phyloP scores from a whole-genome alignment of 2,888 invertebrate species.

The Amphipyra berbera region DNA sequence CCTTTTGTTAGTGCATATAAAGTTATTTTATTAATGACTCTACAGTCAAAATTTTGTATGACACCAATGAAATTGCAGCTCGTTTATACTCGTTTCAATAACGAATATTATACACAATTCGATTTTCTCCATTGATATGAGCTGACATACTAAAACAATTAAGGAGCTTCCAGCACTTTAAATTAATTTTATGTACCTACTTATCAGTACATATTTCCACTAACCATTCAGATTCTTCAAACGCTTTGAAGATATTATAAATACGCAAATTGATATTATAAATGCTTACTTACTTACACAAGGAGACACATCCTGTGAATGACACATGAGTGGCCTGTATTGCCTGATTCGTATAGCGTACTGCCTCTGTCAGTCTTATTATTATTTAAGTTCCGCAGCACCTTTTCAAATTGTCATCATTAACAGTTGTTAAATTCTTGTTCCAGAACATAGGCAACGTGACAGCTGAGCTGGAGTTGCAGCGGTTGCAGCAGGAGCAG shows the following conservation, averaged over 20 bases:
- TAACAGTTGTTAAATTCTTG: conserved; percentile 43
- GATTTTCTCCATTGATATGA: not conserved
- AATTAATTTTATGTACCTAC: not conserved
- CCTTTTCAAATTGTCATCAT: too few relatives aligned
- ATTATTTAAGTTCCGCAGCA: too few relatives aligned
- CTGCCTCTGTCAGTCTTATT: too few relatives aligned
- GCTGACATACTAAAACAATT: conserved; percentile 1
- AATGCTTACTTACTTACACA: too few relatives aligned
- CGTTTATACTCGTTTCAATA: conserved; percentile 27
- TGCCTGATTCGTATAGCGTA: too few relatives aligned
- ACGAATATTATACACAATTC: conserved; percentile 5
- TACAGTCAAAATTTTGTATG: conserved; percentile 36
- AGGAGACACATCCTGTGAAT: too few relatives aligned
- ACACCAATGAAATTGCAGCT: conserved; percentile 28
- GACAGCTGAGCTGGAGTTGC: conserved; percentile 91
- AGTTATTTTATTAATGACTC: conserved; percentile 58
- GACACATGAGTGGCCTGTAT: too few relatives aligned
- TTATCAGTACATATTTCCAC: too few relatives aligned
- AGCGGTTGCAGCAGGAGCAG: conserved; percentile 92
- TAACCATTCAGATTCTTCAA: too few relatives aligned
- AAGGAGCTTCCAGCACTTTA: not conserved
- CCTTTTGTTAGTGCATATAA: conserved; percentile 56
- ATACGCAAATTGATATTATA: too few relatives aligned
- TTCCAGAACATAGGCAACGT: conserved; percentile 85
- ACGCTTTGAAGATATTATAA: too few relatives aligned